phyloP scores from a whole-genome alignment of 2,797 vertebrate genomes.

The Channa striata region DNA sequence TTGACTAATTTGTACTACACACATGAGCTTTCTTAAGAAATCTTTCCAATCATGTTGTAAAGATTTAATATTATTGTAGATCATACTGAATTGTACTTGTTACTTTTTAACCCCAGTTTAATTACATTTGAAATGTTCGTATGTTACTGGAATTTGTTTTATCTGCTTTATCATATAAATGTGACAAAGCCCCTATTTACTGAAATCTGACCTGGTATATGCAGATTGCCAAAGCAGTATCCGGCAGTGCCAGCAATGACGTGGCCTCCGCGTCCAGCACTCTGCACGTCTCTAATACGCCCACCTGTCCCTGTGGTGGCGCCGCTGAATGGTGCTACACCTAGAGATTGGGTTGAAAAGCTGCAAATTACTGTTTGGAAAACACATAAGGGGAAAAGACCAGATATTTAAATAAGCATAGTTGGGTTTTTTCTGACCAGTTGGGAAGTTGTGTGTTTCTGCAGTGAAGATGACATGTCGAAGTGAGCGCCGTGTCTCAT shows the following conservation, averaged over 20 bases:
- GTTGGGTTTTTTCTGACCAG: slow-evolving; percentile 78
- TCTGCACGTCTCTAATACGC: slow-evolving; percentile 93
- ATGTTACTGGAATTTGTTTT: too few species aligned
- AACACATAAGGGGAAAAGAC: not conserved
- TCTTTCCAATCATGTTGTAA: too few species aligned
- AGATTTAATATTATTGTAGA: too few species aligned
- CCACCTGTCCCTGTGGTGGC: slow-evolving; percentile 93
- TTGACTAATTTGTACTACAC: too few species aligned
- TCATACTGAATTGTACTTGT: too few species aligned
- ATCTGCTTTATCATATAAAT: too few species aligned
- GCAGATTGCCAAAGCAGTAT: slow-evolving; percentile 94
- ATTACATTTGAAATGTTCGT: too few species aligned
- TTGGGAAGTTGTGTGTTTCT: slow-evolving; percentile 97
- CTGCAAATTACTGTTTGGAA: not conserved
- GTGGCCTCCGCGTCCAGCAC: slow-evolving; percentile 91
- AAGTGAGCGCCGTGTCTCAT: slow-evolving; percentile 76
- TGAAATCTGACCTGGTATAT: slow-evolving; percentile 86
- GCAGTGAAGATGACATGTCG: slow-evolving; percentile 94
- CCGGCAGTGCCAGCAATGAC: slow-evolving; percentile 93
- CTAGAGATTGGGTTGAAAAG: slow-evolving; percentile 63
- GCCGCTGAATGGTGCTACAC: slow-evolving; percentile 93
- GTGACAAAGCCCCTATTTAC: not conserved
- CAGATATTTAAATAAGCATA: not conserved
- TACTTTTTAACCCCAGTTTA: too few species aligned
- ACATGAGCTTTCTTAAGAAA: too few species aligned